phyloP scores from a whole-genome alignment of 1,140 invertebrate genomes.

The Drosophila parabipectinata region DNA sequence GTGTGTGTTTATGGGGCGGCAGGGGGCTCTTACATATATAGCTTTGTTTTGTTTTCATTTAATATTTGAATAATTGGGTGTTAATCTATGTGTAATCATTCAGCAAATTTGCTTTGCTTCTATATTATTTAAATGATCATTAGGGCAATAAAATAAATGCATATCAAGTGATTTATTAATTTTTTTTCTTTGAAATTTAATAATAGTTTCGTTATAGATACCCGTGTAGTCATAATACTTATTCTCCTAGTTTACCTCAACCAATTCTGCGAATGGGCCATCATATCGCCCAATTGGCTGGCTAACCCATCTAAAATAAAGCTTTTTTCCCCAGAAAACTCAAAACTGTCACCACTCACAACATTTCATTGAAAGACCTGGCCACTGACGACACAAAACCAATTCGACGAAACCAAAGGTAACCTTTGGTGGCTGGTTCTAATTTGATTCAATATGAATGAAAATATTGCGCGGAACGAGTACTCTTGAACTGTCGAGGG shows the following conservation, averaged over 20 bases:
- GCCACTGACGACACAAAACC: neutral
- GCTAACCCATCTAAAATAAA: constrained; percentile 37
- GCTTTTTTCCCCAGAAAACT: constrained; percentile 37
- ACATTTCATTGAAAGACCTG: constrained; percentile 4
- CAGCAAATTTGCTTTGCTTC: constrained; percentile 17
- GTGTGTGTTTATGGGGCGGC: neutral
- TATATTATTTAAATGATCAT: constrained; percentile 24
- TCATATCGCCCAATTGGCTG: constrained; percentile 40
- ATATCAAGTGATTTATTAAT: no score
- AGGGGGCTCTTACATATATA: constrained; percentile 27
- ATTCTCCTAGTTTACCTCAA: constrained; percentile 33
- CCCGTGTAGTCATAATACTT: constrained; percentile 8
- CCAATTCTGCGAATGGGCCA: constrained; percentile 41
- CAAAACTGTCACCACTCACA: constrained; percentile 36
- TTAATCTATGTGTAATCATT: constrained; percentile 48
- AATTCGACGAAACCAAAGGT: constrained; percentile 20
- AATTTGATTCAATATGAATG: constrained; percentile 26
- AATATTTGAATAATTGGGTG: constrained; percentile 57
- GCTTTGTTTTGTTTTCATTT: constrained; percentile 54
- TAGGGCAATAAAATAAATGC: neutral
- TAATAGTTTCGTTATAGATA: neutral
- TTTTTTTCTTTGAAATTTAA: neutral
- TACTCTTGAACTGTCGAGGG: neutral
- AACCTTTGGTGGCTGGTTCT: constrained; percentile 14
- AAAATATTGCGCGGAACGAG: constrained; percentile 1